Base-by-base conservation (phyloP, 2,888 invertebrate species). In the Nymphalis urticae region DNA sequence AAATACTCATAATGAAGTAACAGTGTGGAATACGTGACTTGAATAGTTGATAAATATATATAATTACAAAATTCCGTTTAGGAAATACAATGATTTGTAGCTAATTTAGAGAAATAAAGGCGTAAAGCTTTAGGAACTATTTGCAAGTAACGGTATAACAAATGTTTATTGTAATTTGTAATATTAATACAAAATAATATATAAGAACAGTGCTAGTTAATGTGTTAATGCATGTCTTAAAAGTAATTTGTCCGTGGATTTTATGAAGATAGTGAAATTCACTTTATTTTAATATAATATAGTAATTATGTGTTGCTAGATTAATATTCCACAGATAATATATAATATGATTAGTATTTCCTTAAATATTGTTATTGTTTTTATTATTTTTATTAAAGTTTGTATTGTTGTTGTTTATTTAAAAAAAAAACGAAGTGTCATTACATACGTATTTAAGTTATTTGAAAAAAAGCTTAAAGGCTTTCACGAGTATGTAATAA, bases 21-120 rank as follows among this genome's bases (percentile, higher is more conserved):
- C 48, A 58, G 58, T 62, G 36, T 50, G 53, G 63, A 54, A 53
- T 54, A 54, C 63, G 54, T 63, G 63, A 63, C 63, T 54, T 16
- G 54, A 58, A 58, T 58, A 17, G 53, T 53, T 63, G 27, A 42
- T n/a, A 63, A 47, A 47, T 47, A 47, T 10, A 51, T 19, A 53
- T 47, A 42, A 54, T 51, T 53, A 53, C 16, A 36, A 32, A 27
- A 17, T 48, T 19, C 36, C 21, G 21, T 21, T 21, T 53, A 42
- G 19, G 27, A 36, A 32, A n/a, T 51, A n/a, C 36, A 63, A 53
- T 19, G 32, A 48, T 50, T 50, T 50, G 24, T 17, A 54, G 54
- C 21, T 21, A 19, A 17, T 54, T 36, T 54, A 53, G n/a, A 32
- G 27, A 36, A 63, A 32, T 56, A 32, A 42, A 19, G n/a, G n/a